Conservation (phyloP, 2,113 vertebrate species). For the Baryphthengus martii region DNA sequence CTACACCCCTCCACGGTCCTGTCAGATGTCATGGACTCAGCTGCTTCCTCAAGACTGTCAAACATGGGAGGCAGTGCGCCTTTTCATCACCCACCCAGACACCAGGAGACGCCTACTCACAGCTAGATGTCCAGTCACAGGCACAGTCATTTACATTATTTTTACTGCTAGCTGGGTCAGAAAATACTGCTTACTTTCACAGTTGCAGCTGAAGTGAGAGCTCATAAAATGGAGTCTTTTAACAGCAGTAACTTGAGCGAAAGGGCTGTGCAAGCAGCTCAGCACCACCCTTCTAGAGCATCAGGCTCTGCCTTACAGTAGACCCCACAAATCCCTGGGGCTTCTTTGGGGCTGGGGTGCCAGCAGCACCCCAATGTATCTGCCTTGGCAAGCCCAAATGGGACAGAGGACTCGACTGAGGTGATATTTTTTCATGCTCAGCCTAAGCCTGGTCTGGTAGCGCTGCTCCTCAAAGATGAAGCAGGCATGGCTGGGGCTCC, state of each 20-base stretch:
- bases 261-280: not conserved
- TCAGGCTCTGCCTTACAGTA: not conserved
- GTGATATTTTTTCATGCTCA: not conserved
- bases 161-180: not conserved
- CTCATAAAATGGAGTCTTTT: not conserved
- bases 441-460: not conserved
- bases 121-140: not conserved
- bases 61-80: not conserved
- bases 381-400: not conserved
- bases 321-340: not conserved
- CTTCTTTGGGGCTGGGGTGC: not conserved
- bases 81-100: not conserved
- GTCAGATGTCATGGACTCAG: not conserved
- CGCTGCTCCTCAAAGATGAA: not conserved
- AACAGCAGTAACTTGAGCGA: not conserved
- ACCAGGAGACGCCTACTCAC: not conserved
- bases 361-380: not conserved
- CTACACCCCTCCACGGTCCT: not conserved
- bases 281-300: not conserved
- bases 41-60: not conserved
- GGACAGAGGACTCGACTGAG: rapidly evolving
- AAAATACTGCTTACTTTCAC: not conserved
- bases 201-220: not conserved
- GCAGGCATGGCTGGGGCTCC: not conserved
- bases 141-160: not conserved